Evolutionary conservation across 2,888 invertebrate species (phyloP), one percentile per base, ranked within the genome.

Genomic region (Pimpla rufipes): DNA sequence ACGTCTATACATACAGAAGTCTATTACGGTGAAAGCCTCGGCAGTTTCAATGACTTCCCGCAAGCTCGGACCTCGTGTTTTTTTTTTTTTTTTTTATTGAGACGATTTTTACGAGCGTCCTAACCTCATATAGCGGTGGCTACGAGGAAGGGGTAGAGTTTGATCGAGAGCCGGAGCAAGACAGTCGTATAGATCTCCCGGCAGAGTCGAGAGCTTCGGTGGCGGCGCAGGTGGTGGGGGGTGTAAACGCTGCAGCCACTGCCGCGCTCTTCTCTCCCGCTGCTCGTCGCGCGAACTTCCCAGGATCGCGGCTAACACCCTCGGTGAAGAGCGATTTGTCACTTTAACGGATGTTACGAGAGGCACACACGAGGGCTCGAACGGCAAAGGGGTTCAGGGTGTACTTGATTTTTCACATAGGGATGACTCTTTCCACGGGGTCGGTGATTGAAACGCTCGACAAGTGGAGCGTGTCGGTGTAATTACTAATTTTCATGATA

Each of bases 281-380:
- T 62, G 68, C 52, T 59, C 13, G 66, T 70, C n/a, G n/a, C n/a
- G 70, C 66, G 42, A 70, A 66, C 66, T 75, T 70, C 45, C 10
- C 70, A 50, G 57, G 64, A 71, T 75, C 50, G 55, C 70, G 29
- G 64, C 71, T 57, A 64, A 76, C 40, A 57, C 70, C 42, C 42
- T 16, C 64, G 73, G 29, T 71, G 42, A 62, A 68, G 76, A 73
- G 73, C 80, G 75, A 80, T 83, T 80, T 77, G 80, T 76, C 83
- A 80, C 66, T 83, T 73, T 76, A 71, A 80, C 71, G 76, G 67
- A 83, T 16, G 76, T 67, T 47, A 23, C 71, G 59, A 67, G 40
- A 71, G 59, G 67, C 29, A 5, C 29, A 5, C 37, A 64, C 40
- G 79, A 73, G 45, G 52, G 73, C 40, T 62, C 13, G 4, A 18